Evolutionary conservation across 2,113 vertebrate genomes (phyloP), one percentile per base, ranked within the genome.

Genomic region (Channa argus): DNA sequence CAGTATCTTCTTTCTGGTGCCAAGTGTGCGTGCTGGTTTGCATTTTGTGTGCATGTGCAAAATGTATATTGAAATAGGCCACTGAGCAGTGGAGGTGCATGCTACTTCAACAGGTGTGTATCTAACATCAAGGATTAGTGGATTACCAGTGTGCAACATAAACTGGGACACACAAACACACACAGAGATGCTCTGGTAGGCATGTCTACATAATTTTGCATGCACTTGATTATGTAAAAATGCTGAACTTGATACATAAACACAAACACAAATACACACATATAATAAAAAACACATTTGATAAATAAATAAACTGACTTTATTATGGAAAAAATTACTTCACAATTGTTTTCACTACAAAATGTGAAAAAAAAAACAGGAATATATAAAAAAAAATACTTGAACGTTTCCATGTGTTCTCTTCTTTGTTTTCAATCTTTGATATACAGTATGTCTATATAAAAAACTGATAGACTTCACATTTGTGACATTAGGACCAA

Each of bases 61-160:
- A 53, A 15, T 56, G 36, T 61, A 66, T 74, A 41, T n/a, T 61
- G 9, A 49, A 24, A 13, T 37, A 44, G 47, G 70, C 38, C 53
- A 36, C 50, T 49, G 51, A 62, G 44, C 24, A 33, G 38, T 15
- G 51, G 14, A 24, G 49, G 52, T 4, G 14, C 14, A 14, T 47
- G 24, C 7, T 51, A 45, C 73, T 70, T 78, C 70, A 77, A 74
- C 80, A 84, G 59, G 52, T 85, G 80, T 79, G 70, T 75, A 39
- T 79, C 55, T 70, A 59, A 80, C 67, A 80, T 69, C 43, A 77
- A 61, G 77, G 79, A 88, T 88, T 89, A 83, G 47, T 71, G 75
- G 79, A 85, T 78, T 82, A 83, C 43, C 59, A 41, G 51, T 46
- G 41, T 58, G 67, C 36, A 65, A 78, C 45, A 72, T 63, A 76